Evolutionary conservation across 1,140 invertebrate species (phyloP), one percentile per base, ranked within the genome.

Genomic region (Philopotamus ludificatus): DNA sequence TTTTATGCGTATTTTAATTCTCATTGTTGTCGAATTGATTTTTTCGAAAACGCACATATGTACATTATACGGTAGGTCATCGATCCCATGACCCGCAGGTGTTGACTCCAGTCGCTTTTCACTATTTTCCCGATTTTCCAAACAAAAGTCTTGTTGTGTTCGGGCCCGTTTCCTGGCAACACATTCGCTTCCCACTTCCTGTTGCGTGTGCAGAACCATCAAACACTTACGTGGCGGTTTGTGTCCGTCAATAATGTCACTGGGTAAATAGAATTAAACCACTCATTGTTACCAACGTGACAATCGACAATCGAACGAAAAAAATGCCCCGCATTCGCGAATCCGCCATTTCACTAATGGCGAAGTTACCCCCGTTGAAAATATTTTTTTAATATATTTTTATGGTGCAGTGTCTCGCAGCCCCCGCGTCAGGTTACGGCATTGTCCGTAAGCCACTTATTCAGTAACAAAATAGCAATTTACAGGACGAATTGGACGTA

Each of bases 401-500:
- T 34, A 7, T 34, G 12, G 12, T 7, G 12, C 4, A 34, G 12
- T 34, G 4, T 34, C 4, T 34, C 28, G 28, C 12, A 34, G 4
- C 12, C 12, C 4, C 4, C 4, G 28, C 4, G 28, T 47, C 44
- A 12, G 4, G 18, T 47, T 47, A 47, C 44, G 10, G 44, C 10
- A 47, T 47, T 16, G 44, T 23, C 50, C 23, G 9, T 53, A 53
- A 53, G 50, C 23, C 18, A 53, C 50, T 53, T 53, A 53, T 23
- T 18, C 50, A 8, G 23, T 21, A 21, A 53, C 50, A 53, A 53
- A 53, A 53, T 58, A 41, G 25, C 45, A 62, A 61, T 61, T 61
- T 62, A 22, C 26, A 28, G 59, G 49, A 45, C 18, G 44, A 60
- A 60, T 60, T 60, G 57, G 47, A 42, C 47, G 60, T 62, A 62